Evolutionary conservation across 2,797 vertebrate species (phyloP), one percentile per base, ranked within the genome.

Genomic region (Epinephelus coioides): DNA sequence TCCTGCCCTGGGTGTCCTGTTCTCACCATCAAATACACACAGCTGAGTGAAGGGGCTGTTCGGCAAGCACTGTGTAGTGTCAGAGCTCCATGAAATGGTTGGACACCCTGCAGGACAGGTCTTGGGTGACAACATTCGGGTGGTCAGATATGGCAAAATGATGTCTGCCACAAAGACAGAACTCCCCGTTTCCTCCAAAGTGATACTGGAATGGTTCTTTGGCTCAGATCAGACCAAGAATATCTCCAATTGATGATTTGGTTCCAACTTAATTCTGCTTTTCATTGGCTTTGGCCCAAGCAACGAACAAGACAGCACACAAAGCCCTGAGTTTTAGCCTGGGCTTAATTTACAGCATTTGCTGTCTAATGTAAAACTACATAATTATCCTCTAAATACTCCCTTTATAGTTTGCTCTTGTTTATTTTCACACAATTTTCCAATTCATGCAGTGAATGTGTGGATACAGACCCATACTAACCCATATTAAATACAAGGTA

Each of bases 1-100:
- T 80, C 91, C 76, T 47, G 56, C 30, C 51, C 76, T 11, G 23
- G 76, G 79, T 88, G 88, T 88, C 72, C 60, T 40, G 81, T 87
- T 90, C 47, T 67, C 46, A 44, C 15, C 62, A 5, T 9, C 66
- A 40, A 50, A 56, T 1, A 44, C 55, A 74, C 62, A 53, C 73
- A 54, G 69, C 69, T 50, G 54, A 73, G 64, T 61, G 19, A 62
- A 70, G 38, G 12, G 27, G 43, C 25, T 5, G 64, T 13, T 61
- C 2, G 0, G 38, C 2, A 10, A 56, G n/a, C 11, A 0, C 74
- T 2, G 49, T 10, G 34, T 60, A 34, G 76, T 71, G 79, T 77
- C 69, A 79, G 25, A 51, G 68, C 57, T 53, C 13, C 15, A 47
- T 6, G 47, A 54, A 13, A 17, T 49, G 2, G 19, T 2, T 46